Percentiles rank a stretch among this genome's conserved stretches.
These are phyloP conservation scores for Ceryle rudis DNA, from an alignment of 2,797 vertebrate genomes.

Conservation along the genomic window DNA sequence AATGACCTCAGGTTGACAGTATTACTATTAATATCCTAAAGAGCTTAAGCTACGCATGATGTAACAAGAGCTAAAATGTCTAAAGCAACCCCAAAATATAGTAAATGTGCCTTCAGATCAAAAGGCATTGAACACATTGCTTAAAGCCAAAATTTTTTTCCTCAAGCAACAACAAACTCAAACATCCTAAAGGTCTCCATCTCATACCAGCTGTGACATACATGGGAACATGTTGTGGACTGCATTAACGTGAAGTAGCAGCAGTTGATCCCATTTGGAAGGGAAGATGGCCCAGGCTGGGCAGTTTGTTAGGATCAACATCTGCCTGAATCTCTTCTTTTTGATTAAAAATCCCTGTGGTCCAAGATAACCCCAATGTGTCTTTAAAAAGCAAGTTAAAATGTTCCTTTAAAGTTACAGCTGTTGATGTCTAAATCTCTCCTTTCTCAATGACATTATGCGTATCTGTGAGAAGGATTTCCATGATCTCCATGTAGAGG, in stretches of 20 bases:
- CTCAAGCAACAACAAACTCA: neutral
- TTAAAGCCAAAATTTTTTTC: neutral
- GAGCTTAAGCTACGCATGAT: neutral
- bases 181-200: neutral
- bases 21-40: neutral
- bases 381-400: neutral
- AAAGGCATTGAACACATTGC: neutral
- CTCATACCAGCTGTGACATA: neutral
- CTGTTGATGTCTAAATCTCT: neutral
- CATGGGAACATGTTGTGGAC: neutral
- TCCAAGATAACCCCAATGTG: neutral
- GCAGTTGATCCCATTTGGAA: neutral
- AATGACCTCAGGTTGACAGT: neutral
- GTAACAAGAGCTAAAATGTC: neutral
- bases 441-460: neutral
- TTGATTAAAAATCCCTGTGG: slow-evolving; percentile 1
- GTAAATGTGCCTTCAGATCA: neutral
- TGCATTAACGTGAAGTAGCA: neutral
- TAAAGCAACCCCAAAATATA: neutral
- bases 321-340: neutral
- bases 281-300: neutral
- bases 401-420: neutral
- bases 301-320: neutral
- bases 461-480: slow-evolving; percentile 14
- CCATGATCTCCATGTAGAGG: neutral